Evolutionary conservation across 2,888 invertebrate species (phyloP).

Genomic region (Melieria picta): DNA sequence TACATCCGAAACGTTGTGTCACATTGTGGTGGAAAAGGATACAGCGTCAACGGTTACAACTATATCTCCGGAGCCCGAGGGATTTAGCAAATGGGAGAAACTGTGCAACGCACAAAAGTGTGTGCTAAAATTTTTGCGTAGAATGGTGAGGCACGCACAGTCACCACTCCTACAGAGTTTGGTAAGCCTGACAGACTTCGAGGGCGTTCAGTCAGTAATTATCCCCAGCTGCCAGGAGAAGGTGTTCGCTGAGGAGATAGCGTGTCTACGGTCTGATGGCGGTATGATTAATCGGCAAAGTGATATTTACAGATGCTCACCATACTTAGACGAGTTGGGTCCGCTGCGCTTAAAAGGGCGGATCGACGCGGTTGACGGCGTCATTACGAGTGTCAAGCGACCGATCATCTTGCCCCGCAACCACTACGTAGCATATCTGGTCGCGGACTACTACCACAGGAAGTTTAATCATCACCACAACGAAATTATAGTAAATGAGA

Average conservation of each 20-base stretch:
- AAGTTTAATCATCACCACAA: constrained; percentile 25
- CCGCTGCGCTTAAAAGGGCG: constrained; percentile 15
- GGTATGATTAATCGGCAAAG: not conserved
- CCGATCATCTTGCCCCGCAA: constrained; percentile 18
- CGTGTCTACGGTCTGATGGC: not conserved
- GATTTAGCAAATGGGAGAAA: constrained; percentile 31
- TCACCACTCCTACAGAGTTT: no score
- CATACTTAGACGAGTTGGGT: constrained; percentile 17
- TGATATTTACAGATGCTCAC: constrained; percentile 2
- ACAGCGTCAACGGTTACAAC: not conserved
- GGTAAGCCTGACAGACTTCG: no score
- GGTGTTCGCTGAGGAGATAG: not conserved
- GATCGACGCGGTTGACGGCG: constrained; percentile 18
- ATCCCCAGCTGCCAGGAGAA: constrained; percentile 2
- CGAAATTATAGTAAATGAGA: constrained; percentile 24
- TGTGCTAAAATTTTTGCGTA: not conserved
- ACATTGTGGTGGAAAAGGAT: not conserved
- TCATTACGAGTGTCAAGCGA: not conserved
- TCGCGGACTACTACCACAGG: constrained; percentile 23
- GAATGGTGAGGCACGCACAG: no score
- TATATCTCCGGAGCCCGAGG: constrained; percentile 18
- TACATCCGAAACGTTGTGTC: not conserved
- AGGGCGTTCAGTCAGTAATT: not conserved
- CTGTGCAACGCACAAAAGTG: constrained; percentile 1
- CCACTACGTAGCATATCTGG: constrained; percentile 17